Percentiles rank a stretch among this genome's conserved stretches.
These are phyloP conservation scores for Pollimyrus isidori DNA, from an alignment of 2,113 vertebrate genomes.

Conservation along the genomic window DNA sequence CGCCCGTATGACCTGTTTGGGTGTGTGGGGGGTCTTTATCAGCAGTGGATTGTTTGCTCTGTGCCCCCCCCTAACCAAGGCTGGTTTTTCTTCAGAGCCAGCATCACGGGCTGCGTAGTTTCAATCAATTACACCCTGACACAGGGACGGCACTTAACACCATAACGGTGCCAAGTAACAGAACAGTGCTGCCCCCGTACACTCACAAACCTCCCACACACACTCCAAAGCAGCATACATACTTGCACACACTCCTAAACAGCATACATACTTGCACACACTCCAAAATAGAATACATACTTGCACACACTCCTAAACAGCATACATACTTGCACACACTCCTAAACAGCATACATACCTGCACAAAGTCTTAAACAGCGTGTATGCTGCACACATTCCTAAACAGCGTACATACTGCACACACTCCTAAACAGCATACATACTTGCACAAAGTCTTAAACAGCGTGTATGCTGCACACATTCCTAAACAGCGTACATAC, in stretches of 20 bases:
- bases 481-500: not conserved
- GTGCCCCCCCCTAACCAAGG: constrained; percentile 68
- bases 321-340: not conserved
- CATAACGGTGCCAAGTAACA: constrained; percentile 62
- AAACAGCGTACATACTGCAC: not conserved
- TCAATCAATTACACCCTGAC: constrained; percentile 64
- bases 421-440: not conserved
- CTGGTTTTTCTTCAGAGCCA: constrained; percentile 55
- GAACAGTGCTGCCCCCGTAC: constrained; percentile 53
- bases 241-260: not conserved
- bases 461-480: not conserved
- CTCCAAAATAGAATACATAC: not conserved
- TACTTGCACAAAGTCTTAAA: not conserved
- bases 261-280: not conserved
- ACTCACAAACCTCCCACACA: not conserved
- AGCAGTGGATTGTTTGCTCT: constrained; percentile 50
- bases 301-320: not conserved
- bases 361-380: not conserved
- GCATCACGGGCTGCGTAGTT: constrained; percentile 36
- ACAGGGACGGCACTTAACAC: constrained; percentile 72
- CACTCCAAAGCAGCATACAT: not conserved
- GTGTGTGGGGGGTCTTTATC: constrained; percentile 51
- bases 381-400: not conserved
- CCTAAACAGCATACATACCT: not conserved
- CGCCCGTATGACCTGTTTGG: constrained; percentile 67